Base-by-base conservation (phyloP, 2,888 invertebrate species). In the Agrypnus murinus region DNA sequence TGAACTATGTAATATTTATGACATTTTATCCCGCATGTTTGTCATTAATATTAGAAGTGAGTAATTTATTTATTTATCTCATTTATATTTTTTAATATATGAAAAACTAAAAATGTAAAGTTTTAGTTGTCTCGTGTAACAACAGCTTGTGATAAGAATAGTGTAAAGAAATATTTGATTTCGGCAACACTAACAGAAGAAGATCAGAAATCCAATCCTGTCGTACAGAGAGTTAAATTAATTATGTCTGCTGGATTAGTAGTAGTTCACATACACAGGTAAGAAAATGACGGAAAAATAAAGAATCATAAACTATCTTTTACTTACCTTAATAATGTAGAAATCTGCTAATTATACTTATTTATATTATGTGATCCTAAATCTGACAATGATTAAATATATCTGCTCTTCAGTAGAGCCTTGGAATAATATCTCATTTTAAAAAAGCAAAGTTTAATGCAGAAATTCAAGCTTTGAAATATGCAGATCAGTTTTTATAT, bases 21-120 rank as follows among this genome's bases (percentile, higher is more conserved):
- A 96, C 96, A 0, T 96, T 98, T 83, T 98, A 96, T 85, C 98
- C 98, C 1, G 96, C 97, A 9, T 96, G 96, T 80, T 87, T 98
- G 46, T 95, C 97, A 8, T 88, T 98, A 25, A 94, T 97, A 63
- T 90, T 97, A 40, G 97, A 98, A 89, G 94, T 97, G 85, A 88
- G 87, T 77, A 79, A 81, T 48, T 83, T 25, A 10, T 9, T 31
- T 9, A 40, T 14, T n/a, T n/a, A n/a, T n/a, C n/a, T n/a, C n/a
- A n/a, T n/a, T n/a, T n/a, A n/a, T n/a, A n/a, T n/a, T 17, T 12
- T 45, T 12, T 12, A 8, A 25, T 17, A 45, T 25, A n/a, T 1
- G n/a, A n/a, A n/a, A n/a, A 60, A 4, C 45, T 32, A 31, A 12
- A 46, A 60, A 45, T 40, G 15, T 14, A n/a, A 2, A 17, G 0